Evolutionary conservation across 2,113 vertebrate species (phyloP), one percentile per base, ranked within the genome.

Genomic region (Regulus satrapa): DNA sequence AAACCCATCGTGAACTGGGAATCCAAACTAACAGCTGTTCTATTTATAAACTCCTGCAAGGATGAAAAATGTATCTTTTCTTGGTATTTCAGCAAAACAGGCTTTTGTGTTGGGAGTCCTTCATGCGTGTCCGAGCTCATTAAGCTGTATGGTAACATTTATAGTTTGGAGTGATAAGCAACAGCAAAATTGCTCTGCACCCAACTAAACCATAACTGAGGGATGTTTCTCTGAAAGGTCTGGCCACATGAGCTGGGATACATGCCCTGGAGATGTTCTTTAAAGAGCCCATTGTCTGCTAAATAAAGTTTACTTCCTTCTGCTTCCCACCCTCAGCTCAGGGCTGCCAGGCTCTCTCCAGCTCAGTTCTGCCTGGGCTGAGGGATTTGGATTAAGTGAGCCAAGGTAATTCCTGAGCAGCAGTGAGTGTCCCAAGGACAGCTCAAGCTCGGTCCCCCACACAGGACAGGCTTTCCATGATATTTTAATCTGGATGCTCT

Each of bases 41-140:
- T 97, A 95, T 97, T 97, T 96, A 93, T 95, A 95, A 95, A 66
- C 64, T n/a, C 46, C 13, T 68, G 28, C 64, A 43, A 77, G 64
- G 84, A 77, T 82, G 41, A 89, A 87, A 64, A 89, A 78, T 59
- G 32, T 85, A 49, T 45, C 78, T 91, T 87, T 84, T 75, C 78
- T 67, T 87, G 92, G 80, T 81, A 84, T 92, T 91, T 85, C 77
- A 90, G 58, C 58, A 94, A 79, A 96, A 90, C 85, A 74, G 82
- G 17, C 86, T 69, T 77, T 80, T 89, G 71, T 96, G 83, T 71
- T 71, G 82, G 48, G 43, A 67, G 64, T 58, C 83, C 40, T 66
- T 87, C 77, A 89, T 80, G 91, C n/a, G 1, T 91, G 73, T 94
- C 97, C 25, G 25, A 67, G 88, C 61, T 89, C 66, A 49, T 97